Evolutionary conservation across 2,113 vertebrate species (phyloP).

Genomic region (Propithecus coquereli): DNA sequence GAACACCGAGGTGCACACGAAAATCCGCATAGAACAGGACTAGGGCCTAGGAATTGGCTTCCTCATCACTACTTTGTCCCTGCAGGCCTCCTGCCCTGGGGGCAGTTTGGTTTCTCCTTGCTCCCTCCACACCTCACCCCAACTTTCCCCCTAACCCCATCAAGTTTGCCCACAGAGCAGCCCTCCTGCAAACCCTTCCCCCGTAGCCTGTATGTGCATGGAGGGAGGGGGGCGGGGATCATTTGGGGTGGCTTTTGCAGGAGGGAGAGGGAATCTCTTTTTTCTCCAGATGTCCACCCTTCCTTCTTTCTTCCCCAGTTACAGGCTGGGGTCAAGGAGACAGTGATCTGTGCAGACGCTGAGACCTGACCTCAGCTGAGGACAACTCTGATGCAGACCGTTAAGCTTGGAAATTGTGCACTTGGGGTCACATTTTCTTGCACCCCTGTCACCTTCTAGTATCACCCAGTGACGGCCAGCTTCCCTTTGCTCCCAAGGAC

Average conservation of each 20-base stretch:
- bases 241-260: neutral
- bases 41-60: neutral
- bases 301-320: neutral
- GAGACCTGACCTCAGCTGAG: neutral
- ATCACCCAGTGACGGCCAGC: no score
- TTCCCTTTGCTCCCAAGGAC: neutral
- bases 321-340: neutral
- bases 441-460: neutral
- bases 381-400: fast-evolving
- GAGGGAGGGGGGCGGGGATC: neutral
- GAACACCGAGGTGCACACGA: neutral
- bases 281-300: neutral
- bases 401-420: neutral
- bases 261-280: neutral
- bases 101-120: neutral
- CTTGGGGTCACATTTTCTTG: no score
- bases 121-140: neutral
- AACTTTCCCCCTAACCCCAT: neutral
- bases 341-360: fast-evolving
- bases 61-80: fast-evolving
- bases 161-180: neutral
- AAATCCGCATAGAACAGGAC: neutral
- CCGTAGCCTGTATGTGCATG: fast-evolving
- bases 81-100: neutral
- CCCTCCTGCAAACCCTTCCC: neutral